Percentiles rank a stretch among this genome's conserved stretches.
These are phyloP conservation scores for Scaeva pyrastri DNA, from an alignment of 2,888 invertebrate species.

Conservation along the genomic window DNA sequence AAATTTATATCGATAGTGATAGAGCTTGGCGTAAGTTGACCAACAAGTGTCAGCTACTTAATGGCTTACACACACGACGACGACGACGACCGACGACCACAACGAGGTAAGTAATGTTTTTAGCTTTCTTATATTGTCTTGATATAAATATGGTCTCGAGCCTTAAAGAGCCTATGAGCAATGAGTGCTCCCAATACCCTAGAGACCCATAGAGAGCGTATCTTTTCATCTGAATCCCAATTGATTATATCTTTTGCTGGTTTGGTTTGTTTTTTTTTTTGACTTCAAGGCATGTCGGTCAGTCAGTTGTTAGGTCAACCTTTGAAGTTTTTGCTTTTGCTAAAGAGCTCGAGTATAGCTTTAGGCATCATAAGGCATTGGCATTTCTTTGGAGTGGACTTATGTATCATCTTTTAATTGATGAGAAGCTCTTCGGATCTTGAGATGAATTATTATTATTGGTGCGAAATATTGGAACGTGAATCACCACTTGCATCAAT, in stretches of 20 bases:
- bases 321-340: neutral
- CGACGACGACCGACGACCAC: neutral
- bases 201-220: conserved; percentile 40
- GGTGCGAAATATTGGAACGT: conserved; percentile 40
- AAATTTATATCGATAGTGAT: conserved; percentile 33
- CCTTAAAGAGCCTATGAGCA: conserved; percentile 22
- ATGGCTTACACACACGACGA: conserved; percentile 25
- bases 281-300: conserved; percentile 23
- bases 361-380: conserved; percentile 11
- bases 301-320: neutral
- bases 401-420: conserved; percentile 43
- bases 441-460: conserved; percentile 33
- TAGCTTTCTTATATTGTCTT: neutral
- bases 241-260: conserved; percentile 25
- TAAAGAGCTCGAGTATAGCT: conserved; percentile 3
- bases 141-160: neutral
- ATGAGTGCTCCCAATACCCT: conserved; percentile 42
- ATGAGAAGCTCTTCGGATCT: conserved; percentile 20
- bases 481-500: conserved; percentile 68
- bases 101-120: neutral
- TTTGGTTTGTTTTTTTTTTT: neutral
- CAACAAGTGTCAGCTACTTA: conserved; percentile 54
- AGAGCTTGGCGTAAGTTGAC: conserved; percentile 29
- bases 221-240: conserved; percentile 39
- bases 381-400: conserved; percentile 9